These are phyloP conservation scores for Zelleria hepariella DNA, from an alignment of 2,888 invertebrate species.

Conservation along the genomic window DNA sequence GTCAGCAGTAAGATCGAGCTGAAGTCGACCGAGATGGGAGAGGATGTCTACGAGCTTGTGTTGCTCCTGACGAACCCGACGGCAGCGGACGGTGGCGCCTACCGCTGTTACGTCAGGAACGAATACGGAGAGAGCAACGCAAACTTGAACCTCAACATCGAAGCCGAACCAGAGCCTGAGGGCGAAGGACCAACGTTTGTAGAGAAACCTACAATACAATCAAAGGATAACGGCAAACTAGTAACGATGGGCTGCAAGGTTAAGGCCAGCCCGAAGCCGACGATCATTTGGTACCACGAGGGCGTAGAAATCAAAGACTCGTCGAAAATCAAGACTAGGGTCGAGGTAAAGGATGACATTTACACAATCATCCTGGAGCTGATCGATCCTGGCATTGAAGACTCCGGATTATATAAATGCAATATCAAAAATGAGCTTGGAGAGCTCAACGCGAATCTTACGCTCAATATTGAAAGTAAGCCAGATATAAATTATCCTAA, in stretches of 20 bases:
- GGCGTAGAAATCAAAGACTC: constrained; percentile 81
- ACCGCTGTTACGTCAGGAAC: constrained; percentile 94
- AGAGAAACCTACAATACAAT: constrained; percentile 90
- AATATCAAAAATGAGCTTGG: constrained; percentile 97
- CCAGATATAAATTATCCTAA: constrained; percentile 16
- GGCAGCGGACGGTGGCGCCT: constrained; percentile 70
- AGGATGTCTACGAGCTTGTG: constrained; percentile 89
- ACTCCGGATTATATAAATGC: constrained; percentile 98
- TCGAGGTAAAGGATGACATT: constrained; percentile 82
- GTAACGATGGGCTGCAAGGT: constrained; percentile 67
- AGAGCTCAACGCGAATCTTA: constrained; percentile 96
- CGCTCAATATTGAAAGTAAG: constrained; percentile 98
- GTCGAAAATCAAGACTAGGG: constrained; percentile 84
- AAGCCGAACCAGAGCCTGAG: constrained; percentile 94
- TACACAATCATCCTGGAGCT: constrained; percentile 91
- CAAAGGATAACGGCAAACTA: constrained; percentile 73
- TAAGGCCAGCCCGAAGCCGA: constrained; percentile 64
- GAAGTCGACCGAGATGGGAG: constrained; percentile 81
- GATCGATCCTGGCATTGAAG: constrained; percentile 92
- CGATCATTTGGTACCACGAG: constrained; percentile 67
- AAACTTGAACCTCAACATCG: constrained; percentile 96
- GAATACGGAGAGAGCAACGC: constrained; percentile 97
- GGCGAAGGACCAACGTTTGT: constrained; percentile 96
- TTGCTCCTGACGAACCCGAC: constrained; percentile 71
- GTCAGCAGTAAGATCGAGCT: constrained; percentile 89